phyloP scores from a whole-genome alignment of 2,888 invertebrate species.

The Monopis laevigella region DNA sequence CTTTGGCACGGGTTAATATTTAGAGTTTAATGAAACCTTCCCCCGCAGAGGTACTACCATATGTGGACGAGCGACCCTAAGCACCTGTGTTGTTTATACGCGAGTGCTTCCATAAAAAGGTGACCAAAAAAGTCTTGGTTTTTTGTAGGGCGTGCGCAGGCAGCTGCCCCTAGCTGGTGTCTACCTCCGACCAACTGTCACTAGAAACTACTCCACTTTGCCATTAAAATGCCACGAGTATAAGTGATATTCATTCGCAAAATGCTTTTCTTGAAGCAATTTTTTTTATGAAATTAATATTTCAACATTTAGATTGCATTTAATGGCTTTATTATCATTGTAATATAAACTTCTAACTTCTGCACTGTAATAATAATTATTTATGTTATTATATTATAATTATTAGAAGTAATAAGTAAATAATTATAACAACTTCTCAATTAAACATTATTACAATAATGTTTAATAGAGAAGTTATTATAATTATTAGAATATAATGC shows the following conservation, averaged over 20 bases:
- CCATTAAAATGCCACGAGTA: constrained; percentile 27
- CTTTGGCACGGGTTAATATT: neutral
- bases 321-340: too few species aligned
- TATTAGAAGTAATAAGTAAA: too few species aligned
- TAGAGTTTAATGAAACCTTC: constrained; percentile 7
- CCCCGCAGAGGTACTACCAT: constrained; percentile 38
- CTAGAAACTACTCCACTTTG: too few species aligned
- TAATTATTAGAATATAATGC: too few species aligned
- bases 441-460: too few species aligned
- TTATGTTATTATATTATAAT: too few species aligned
- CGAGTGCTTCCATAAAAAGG: constrained; percentile 61
- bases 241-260: too few species aligned
- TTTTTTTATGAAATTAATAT: neutral
- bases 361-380: too few species aligned
- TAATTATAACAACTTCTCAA: too few species aligned
- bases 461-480: too few species aligned
- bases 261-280: too few species aligned
- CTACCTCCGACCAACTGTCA: constrained; percentile 50
- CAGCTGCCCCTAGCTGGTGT: constrained; percentile 42
- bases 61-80: constrained; percentile 57
- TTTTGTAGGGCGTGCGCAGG: constrained; percentile 55
- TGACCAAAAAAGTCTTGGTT: constrained; percentile 59
- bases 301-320: neutral
- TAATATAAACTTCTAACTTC: too few species aligned
- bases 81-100: constrained; percentile 67